These are phyloP conservation scores for Engraulis encrasicolus DNA, from an alignment of 2,113 vertebrate species.

Conservation along the genomic window DNA sequence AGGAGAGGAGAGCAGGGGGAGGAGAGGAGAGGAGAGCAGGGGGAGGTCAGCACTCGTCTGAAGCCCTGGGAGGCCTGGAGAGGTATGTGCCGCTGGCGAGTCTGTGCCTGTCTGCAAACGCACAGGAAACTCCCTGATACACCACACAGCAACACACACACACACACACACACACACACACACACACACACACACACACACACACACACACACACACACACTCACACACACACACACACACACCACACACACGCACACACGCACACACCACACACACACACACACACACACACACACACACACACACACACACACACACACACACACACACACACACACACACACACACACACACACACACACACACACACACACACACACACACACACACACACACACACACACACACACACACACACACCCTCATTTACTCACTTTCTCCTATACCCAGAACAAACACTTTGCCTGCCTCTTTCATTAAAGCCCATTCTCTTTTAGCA, in stretches of 20 bases:
- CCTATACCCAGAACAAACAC: background rate
- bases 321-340: conserved; percentile 10
- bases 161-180: conserved; percentile 21
- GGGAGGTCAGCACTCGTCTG: background rate
- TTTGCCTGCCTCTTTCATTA: background rate
- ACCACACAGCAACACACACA: conserved; percentile 17
- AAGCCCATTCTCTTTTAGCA: background rate
- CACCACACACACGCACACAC: background rate
- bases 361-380: background rate
- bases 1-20: background rate
- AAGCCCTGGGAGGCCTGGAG: background rate
- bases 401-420: background rate
- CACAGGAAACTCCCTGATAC: conserved; percentile 4
- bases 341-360: conserved; percentile 21
- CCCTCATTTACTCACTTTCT: background rate
- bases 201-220: background rate
- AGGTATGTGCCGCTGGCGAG: conserved; percentile 15
- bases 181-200: background rate
- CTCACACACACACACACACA: too few species aligned
- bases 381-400: background rate
- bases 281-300: background rate
- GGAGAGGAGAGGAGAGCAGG: background rate
- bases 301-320: too few species aligned
- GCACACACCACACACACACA: background rate
- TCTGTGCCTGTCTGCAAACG: conserved; percentile 27